Percentiles rank a stretch among this genome's conserved stretches.
phyloP scores from a whole-genome alignment of 2,113 vertebrate species.

The Melanotaenia duboulayi region DNA sequence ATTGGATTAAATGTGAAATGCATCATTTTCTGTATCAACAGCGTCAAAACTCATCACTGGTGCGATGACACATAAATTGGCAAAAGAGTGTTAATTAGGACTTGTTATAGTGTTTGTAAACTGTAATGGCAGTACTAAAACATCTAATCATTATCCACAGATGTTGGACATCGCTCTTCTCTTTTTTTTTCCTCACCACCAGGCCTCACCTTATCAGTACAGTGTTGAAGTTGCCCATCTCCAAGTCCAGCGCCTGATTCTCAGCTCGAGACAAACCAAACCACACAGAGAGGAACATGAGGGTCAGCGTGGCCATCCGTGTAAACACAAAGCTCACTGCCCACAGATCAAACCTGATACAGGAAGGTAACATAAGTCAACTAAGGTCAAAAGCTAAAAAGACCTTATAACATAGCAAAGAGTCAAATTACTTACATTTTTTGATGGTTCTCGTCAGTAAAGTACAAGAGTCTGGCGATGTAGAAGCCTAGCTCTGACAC shows the following conservation, averaged over 20 bases:
- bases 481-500: constrained; percentile 93
- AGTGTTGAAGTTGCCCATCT: constrained; percentile 94
- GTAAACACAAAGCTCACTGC: constrained; percentile 91
- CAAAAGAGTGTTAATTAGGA: background rate
- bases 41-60: background rate
- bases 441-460: constrained; percentile 94
- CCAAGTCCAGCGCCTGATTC: constrained; percentile 88
- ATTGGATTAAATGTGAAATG: too few species aligned
- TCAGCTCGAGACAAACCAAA: constrained; percentile 92
- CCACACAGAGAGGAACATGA: constrained; percentile 93
- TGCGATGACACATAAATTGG: background rate
- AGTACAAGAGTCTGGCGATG: constrained; percentile 91
- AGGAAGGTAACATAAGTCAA: constrained; percentile 8
- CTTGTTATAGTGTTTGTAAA: constrained; percentile 16
- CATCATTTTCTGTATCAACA: background rate
- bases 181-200: background rate
- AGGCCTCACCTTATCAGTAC: constrained; percentile 88
- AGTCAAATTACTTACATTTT: constrained; percentile 87
- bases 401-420: too few species aligned
- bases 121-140: constrained; percentile 1
- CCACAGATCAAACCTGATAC: constrained; percentile 91
- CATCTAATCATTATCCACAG: constrained; percentile 23
- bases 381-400: too few species aligned
- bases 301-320: constrained; percentile 92
- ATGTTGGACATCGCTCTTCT: background rate